Conservation (phyloP, 2,113 vertebrate genomes). For the crab-eating macaque (Macaca fascicularis) region DNA sequence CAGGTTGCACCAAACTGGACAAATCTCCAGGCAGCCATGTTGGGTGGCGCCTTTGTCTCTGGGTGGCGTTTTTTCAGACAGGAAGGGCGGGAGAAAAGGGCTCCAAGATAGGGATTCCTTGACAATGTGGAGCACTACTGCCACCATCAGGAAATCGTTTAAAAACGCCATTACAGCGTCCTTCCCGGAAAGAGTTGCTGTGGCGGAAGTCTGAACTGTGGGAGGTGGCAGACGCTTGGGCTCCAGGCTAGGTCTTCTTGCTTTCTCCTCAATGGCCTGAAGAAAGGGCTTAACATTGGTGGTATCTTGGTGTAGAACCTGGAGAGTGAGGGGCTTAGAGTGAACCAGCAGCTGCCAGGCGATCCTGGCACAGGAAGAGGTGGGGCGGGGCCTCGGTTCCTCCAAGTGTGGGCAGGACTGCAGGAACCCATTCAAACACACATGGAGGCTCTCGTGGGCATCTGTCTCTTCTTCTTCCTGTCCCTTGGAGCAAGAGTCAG, state of each 20-base stretch:
- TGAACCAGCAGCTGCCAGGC: background rate
- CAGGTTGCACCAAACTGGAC: background rate
- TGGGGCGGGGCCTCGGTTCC: background rate
- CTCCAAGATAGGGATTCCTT: fast-evolving
- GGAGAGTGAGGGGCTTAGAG: background rate
- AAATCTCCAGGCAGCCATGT: background rate
- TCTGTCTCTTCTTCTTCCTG: background rate
- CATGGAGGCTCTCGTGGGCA: background rate
- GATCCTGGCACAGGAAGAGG: background rate
- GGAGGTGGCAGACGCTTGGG: background rate
- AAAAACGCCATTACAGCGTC: background rate
- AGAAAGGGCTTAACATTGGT: background rate
- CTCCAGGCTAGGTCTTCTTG: background rate
- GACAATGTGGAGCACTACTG: background rate
- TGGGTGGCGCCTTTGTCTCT: background rate
- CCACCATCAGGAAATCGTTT: too few relatives aligned
- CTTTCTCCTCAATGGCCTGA: background rate
- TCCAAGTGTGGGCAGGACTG: too few relatives aligned
- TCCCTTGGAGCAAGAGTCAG: background rate
- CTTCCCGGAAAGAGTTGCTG: too few relatives aligned
- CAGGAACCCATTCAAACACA: background rate
- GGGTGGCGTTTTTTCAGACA: background rate
- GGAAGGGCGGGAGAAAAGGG: background rate
- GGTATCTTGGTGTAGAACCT: background rate
- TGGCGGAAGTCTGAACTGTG: background rate